phyloP scores from a whole-genome alignment of 2,113 vertebrate genomes.

The Malurus melanocephalus region DNA sequence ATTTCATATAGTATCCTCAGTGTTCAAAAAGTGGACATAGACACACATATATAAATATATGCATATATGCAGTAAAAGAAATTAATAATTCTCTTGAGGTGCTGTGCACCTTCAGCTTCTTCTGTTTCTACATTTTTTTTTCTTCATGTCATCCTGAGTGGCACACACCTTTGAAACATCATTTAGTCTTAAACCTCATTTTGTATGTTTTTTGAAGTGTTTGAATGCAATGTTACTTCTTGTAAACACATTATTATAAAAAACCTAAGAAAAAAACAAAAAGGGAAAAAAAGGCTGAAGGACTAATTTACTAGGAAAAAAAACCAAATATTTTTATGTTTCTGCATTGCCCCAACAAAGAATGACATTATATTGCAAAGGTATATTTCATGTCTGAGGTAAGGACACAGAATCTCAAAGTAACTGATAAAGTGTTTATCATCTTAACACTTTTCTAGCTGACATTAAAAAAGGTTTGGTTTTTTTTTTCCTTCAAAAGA shows the following conservation, averaged over 20 bases:
- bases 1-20: neutral
- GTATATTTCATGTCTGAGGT: neutral
- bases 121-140: neutral
- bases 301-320: neutral
- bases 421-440: conserved; percentile 52
- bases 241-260: rapidly evolving
- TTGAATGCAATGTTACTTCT: neutral
- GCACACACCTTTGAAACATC: neutral
- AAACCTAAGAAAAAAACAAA: neutral
- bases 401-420: conserved; percentile 55
- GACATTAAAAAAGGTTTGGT: conserved; percentile 44
- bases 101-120: neutral
- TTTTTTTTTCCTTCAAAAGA: conserved; percentile 52
- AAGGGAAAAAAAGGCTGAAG: neutral
- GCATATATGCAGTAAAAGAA: neutral
- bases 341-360: neutral
- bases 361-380: neutral
- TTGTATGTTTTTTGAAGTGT: neutral
- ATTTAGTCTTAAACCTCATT: neutral
- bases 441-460: conserved; percentile 62
- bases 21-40: neutral
- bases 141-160: neutral
- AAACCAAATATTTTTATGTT: neutral
- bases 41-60: no score
- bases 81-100: rapidly evolving